phyloP scores from a whole-genome alignment of 2,113 vertebrate species.

The Channa maculata region DNA sequence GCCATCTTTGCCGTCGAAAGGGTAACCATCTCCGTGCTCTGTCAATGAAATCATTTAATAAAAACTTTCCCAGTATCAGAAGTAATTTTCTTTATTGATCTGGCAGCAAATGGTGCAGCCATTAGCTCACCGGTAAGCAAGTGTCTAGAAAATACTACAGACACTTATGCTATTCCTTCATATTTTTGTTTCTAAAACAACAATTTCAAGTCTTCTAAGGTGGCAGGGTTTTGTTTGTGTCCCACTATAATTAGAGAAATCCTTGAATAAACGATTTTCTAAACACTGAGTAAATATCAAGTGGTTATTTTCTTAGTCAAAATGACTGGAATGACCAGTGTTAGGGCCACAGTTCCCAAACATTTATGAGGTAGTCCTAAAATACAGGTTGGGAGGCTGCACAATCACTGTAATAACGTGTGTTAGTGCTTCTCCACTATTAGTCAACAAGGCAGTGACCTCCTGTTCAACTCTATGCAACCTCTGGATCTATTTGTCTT shows the following conservation, averaged over 20 bases:
- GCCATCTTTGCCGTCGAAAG: conserved; percentile 97
- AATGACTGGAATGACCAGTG: conserved; percentile 10
- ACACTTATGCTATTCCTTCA: not conserved
- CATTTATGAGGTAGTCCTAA: conserved; percentile 18
- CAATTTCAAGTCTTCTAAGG: not conserved
- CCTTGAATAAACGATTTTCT: too few species aligned
- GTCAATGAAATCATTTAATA: conserved; percentile 50
- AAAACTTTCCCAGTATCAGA: not conserved
- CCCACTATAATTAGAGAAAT: conserved; percentile 30
- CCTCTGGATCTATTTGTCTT: not conserved
- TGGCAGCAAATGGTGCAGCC: not conserved
- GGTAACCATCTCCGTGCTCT: conserved; percentile 98
- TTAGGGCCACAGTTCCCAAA: conserved; percentile 9
- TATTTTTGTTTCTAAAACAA: not conserved
- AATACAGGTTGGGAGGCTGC: not conserved
- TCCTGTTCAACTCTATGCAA: conserved; percentile 30
- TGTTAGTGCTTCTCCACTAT: not conserved
- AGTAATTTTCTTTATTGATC: not conserved
- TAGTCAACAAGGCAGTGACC: conserved; percentile 9
- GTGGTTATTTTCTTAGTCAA: conserved; percentile 34
- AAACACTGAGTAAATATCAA: conserved; percentile 18
- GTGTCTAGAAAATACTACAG: too few species aligned
- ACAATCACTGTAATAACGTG: conserved; percentile 10
- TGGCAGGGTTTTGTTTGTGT: conserved; percentile 1
- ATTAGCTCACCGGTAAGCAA: not conserved